Base-by-base conservation (phyloP, 2,113 vertebrate species). In the Chaetura pelagica region DNA sequence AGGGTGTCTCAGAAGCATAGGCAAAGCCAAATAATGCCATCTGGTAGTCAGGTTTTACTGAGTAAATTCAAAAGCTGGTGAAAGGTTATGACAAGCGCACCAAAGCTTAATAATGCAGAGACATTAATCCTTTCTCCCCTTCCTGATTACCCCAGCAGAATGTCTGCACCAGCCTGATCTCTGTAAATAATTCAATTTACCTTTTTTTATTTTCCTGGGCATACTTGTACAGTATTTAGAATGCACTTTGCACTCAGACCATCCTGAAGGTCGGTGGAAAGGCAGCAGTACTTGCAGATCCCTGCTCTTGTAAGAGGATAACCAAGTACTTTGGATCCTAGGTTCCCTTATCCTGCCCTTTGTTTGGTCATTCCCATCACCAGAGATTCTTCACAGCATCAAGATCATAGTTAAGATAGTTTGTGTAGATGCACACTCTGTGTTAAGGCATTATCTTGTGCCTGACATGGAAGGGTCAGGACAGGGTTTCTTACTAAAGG, bases 31-130 rank as follows among this genome's bases (percentile, higher is more conserved):
- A 92, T 90, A 90, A 88, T 77, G 59, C 97, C 95, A 97, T 93
- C 94, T 97, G 97, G 92, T 94, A 94, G 77, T 89, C 91, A 93
- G 92, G 85, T 95, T 97, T 95, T 63, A 90, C 38, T 68, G 48
- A 91, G 69, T 52, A 82, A 90, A 95, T 3, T 64, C 20, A 88
- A 82, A 94, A 93, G 71, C 94, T 92, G 35, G 83, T 86, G 40
- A 81, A 96, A 94, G 94, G 95, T 96, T 96, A 96, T 71, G 75
- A 94, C 90, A 93, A 80, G 79, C 72, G 61, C 88, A 93, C 85
- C 91, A 97, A 94, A 87, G 68, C 73, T 92, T 93, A 94, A 94
- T 83, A 95, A 93, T 38, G 83, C 61, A 67, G 85, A 80, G 72
- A 80, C 55, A 92, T 71, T 93, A 95, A 86, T 96, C 71, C 30